These are phyloP conservation scores for Caenorhabditis imperialis DNA, from an alignment of 2,888 invertebrate species.

Conservation along the genomic window DNA sequence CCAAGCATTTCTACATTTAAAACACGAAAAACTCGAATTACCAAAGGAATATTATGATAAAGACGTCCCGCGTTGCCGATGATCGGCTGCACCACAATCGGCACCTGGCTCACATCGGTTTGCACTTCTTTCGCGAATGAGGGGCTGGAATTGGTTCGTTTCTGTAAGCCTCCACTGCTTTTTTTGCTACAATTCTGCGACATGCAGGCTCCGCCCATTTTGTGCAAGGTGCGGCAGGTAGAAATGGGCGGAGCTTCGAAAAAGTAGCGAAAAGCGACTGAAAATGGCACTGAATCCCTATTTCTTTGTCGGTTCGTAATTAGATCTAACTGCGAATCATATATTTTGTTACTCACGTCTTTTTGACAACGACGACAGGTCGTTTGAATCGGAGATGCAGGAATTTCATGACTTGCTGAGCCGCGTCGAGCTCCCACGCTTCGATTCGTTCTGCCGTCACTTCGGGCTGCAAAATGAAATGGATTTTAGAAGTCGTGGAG, in stretches of 20 bases:
- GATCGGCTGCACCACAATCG: constrained; percentile 9
- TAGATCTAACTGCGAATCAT: too few relatives aligned
- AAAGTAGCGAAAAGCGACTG: too few relatives aligned
- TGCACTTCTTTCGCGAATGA: constrained; percentile 2
- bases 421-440: constrained; percentile 37
- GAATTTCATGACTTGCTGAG: constrained; percentile 23
- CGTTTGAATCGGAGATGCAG: constrained; percentile 31
- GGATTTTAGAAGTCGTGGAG: too few relatives aligned
- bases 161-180: too few relatives aligned
- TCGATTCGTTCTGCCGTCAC: constrained; percentile 21
- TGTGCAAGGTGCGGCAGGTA: too few relatives aligned
- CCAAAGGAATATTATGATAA: constrained; percentile 8
- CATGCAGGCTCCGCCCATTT: too few relatives aligned
- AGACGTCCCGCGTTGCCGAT: not conserved
- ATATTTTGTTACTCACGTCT: constrained; percentile 24
- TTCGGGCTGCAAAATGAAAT: constrained; percentile 33
- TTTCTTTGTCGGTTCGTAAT: too few relatives aligned
- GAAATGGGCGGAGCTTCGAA: too few relatives aligned
- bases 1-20: not conserved
- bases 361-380: constrained; percentile 30
- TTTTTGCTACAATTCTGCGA: too few relatives aligned
- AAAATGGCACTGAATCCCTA: too few relatives aligned
- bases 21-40: not conserved
- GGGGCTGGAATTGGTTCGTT: constrained; percentile 19
- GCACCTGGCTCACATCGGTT: constrained; percentile 14